Evolutionary conservation across 1,140 invertebrate genomes (phyloP).

Genomic region (Zaprionus gabonicus): DNA sequence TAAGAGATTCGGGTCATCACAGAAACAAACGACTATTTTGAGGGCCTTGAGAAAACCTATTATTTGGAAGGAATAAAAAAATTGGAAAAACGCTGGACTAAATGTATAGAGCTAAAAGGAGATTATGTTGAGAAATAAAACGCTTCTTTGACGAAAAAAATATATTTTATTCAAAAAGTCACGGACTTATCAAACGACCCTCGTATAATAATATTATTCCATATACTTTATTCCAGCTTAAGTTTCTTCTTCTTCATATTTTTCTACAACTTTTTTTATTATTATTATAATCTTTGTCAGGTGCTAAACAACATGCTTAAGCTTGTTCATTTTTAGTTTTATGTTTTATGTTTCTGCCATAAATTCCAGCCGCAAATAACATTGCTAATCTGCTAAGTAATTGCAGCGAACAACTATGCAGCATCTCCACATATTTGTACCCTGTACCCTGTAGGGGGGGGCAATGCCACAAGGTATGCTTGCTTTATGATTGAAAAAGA

Average conservation of each 20-base stretch:
- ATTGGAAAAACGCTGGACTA: no score
- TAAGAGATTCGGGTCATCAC: no score
- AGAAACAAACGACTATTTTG: no score
- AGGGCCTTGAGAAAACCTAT: no score
- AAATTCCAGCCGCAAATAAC: conserved; percentile 4
- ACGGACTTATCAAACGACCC: no score
- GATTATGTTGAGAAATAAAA: no score
- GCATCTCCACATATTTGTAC: conserved; percentile 13
- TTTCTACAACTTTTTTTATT: conserved; percentile 2
- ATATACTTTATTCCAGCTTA: not conserved
- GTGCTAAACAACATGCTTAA: conserved; percentile 34
- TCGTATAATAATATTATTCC: not conserved
- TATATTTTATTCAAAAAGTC: no score
- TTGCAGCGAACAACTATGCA: conserved; percentile 20
- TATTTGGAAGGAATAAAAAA: no score
- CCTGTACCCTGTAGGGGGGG: not conserved
- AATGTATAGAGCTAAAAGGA: no score
- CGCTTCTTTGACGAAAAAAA: no score
- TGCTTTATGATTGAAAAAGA: not conserved
- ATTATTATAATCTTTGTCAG: not conserved
- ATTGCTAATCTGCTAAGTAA: conserved; percentile 18
- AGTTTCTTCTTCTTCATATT: not conserved
- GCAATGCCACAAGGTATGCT: not conserved
- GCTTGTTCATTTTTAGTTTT: conserved; percentile 19
- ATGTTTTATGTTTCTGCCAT: not conserved